Conservation (phyloP, 2,888 invertebrate genomes). For the Alsophila aescularia region DNA sequence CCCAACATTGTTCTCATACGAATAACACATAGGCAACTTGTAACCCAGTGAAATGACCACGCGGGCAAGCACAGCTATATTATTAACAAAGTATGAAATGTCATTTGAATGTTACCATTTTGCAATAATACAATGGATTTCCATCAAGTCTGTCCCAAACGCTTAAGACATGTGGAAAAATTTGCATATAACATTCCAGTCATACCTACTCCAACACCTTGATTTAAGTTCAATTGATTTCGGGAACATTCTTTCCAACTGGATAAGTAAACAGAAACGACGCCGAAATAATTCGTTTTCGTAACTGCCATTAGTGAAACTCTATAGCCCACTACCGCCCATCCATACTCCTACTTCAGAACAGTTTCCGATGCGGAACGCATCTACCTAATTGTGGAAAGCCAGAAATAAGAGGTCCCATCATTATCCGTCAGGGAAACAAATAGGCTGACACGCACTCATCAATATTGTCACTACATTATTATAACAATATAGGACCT, state of each 20-base stretch:
- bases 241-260: not conserved
- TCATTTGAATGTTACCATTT: too few relatives aligned
- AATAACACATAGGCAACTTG: too few relatives aligned
- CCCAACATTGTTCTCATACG: too few relatives aligned
- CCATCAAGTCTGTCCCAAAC: too few relatives aligned
- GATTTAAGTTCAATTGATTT: too few relatives aligned
- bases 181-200: too few relatives aligned
- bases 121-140: too few relatives aligned
- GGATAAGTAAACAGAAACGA: conserved; percentile 24
- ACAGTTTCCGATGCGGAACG: conserved; percentile 39
- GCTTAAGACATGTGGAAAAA: too few relatives aligned
- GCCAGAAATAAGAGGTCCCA: conserved; percentile 42
- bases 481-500: conserved; percentile 36
- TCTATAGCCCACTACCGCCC: conserved; percentile 7
- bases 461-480: conserved; percentile 39
- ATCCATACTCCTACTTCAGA: conserved; percentile 24
- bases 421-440: conserved; percentile 41
- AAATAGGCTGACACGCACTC: conserved; percentile 39
- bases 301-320: conserved; percentile 29
- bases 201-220: too few relatives aligned
- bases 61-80: too few relatives aligned
- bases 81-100: too few relatives aligned
- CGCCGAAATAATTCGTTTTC: conserved; percentile 34
- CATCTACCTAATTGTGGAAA: conserved; percentile 42
- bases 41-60: too few relatives aligned